Evolutionary conservation across 2,888 invertebrate genomes (phyloP), one percentile per base, ranked within the genome.

Genomic region (Amphimallon solstitiale): DNA sequence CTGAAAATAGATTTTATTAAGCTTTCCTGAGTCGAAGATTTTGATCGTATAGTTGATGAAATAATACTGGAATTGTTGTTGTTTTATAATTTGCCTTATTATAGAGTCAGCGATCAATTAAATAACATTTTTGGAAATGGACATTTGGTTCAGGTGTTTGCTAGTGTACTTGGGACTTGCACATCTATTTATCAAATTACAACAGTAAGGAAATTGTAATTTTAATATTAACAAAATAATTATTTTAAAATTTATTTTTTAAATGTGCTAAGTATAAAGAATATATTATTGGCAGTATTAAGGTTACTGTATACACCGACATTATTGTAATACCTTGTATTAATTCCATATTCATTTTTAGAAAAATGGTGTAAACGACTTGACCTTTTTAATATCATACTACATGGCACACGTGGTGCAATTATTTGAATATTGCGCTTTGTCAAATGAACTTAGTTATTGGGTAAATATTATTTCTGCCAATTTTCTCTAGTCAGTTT

Each of bases 341-440:
- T 43, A n/a, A 7, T 21, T 5, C 23, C 35, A 34, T 29, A 46
- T 19, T 38, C 5, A 37, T 38, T 19, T 54, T 38, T 10, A 49
- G 48, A 23, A 49, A 10, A 49, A 19, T 5, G 12, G 7, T 21
- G 2, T 38, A 15, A 35, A 35, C 29, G 56, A 64, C 15, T 19
- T 54, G 19, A 43, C 38, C 14, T 40, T 48, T 15, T 29, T 71
- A 15, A 56, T 68, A 9, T 63, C 68, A 0, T 72, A 68, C 40
- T 71, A 69, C 62, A 17, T 72, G 12, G 72, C 71, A 1, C 72
- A 72, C 38, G 63, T 72, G 2, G 38, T 67, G 6, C 71, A 72
- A 60, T 64, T 72, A 29, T 70, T 72, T 29, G 37, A 70, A 5
- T 65, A 68, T 40, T 72, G 71, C 40, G 67, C 69, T 2, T 59